A percentile compares a stretch with the other conserved stretches of the same genome.
Conservation (phyloP, 2,113 vertebrate genomes). For the Mohoua ochrocephala region DNA sequence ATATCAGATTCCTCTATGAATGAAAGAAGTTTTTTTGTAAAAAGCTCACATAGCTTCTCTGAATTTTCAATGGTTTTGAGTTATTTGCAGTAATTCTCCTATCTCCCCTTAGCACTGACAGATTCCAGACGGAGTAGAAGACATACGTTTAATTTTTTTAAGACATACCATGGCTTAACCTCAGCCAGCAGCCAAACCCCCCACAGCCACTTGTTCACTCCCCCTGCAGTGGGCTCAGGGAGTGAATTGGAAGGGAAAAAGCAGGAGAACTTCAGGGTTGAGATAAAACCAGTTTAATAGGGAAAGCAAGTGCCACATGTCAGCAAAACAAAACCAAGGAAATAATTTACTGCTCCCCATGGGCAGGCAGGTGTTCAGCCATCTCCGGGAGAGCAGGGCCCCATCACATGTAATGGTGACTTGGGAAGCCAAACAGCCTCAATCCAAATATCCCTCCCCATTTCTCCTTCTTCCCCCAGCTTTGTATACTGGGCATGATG, state of each 20-base stretch:
- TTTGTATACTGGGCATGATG: not conserved
- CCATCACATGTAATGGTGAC: no score
- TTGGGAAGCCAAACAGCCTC: not conserved
- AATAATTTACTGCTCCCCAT: not conserved
- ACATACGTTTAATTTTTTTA: not conserved
- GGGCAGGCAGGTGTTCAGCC: not conserved
- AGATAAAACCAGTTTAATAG: not conserved
- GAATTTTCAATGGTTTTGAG: not conserved
- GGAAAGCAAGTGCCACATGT: not conserved
- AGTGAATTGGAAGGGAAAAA: accelerated
- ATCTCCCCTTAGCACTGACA: not conserved
- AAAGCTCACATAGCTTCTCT: not conserved
- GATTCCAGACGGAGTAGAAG: not conserved
- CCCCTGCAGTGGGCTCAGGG: accelerated
- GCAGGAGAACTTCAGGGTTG: not conserved
- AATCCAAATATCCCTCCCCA: no score
- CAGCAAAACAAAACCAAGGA: not conserved
- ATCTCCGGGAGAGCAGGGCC: not conserved
- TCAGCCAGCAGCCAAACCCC: not conserved
- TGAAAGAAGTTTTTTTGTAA: not conserved
- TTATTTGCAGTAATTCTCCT: not conserved
- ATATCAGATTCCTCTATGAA: not conserved
- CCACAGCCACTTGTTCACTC: not conserved
- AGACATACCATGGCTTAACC: not conserved
- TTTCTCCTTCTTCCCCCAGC: not conserved